phyloP scores from a whole-genome alignment of 1,140 invertebrate species.

The Halyomorpha halys region DNA sequence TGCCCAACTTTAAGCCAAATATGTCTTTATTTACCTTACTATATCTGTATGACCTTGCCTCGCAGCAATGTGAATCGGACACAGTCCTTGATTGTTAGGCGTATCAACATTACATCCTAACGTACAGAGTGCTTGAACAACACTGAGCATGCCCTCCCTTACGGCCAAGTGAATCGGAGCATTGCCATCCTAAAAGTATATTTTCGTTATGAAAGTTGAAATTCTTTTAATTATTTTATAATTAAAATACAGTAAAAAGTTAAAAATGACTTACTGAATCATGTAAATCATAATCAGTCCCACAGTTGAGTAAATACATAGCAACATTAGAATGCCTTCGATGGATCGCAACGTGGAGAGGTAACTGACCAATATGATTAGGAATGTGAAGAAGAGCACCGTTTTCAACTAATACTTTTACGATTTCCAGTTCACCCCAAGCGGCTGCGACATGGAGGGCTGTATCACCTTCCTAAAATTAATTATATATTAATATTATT shows the following conservation, averaged over 20 bases:
- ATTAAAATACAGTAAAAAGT: neutral
- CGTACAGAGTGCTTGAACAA: slow-evolving; percentile 64
- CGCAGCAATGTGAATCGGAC: slow-evolving; percentile 64
- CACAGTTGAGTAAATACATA: slow-evolving; percentile 52
- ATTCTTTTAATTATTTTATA: no score
- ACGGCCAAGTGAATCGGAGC: slow-evolving; percentile 64
- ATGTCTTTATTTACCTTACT: slow-evolving; percentile 41
- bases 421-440: slow-evolving; percentile 50
- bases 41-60: slow-evolving; percentile 64
- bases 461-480: slow-evolving; percentile 56
- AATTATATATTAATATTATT: neutral
- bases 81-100: slow-evolving; percentile 53
- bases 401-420: slow-evolving; percentile 47
- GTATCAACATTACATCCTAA: slow-evolving; percentile 61
- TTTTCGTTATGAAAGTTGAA: neutral
- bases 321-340: slow-evolving; percentile 49
- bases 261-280: slow-evolving; percentile 45
- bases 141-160: slow-evolving; percentile 51
- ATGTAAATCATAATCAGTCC: slow-evolving; percentile 56
- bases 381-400: slow-evolving; percentile 47
- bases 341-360: slow-evolving; percentile 51
- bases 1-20: no score
- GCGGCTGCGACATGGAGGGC: slow-evolving; percentile 64
- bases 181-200: slow-evolving; percentile 50
- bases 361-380: slow-evolving; percentile 39